phyloP scores from a whole-genome alignment of 2,113 vertebrate species.

The Campylomormyrus tamandua region DNA sequence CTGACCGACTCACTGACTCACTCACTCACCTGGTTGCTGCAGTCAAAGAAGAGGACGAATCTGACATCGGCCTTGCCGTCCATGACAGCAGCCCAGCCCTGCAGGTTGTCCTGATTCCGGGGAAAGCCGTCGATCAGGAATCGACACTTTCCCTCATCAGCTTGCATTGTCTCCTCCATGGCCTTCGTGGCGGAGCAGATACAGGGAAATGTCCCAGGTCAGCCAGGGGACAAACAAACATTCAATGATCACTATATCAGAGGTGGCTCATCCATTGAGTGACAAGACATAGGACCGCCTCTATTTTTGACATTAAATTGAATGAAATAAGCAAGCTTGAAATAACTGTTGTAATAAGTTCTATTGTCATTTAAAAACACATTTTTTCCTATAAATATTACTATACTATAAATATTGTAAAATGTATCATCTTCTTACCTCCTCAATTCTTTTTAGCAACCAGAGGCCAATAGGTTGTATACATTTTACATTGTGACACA shows the following conservation, averaged over 20 bases:
- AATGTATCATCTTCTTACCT: neutral
- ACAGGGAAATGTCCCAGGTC: neutral
- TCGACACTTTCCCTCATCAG: conserved; percentile 74
- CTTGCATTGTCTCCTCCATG: conserved; percentile 77
- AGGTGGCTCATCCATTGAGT: neutral
- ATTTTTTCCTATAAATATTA: neutral
- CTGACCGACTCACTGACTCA: neutral
- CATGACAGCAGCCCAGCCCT: conserved; percentile 87
- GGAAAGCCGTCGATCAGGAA: conserved; percentile 98
- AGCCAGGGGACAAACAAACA: neutral
- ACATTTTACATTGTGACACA: neutral
- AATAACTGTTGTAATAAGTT: neutral
- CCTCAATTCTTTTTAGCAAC: neutral
- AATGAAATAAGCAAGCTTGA: neutral
- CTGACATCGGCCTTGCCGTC: conserved; percentile 83
- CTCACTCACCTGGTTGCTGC: conserved; percentile 75
- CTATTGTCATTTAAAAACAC: neutral
- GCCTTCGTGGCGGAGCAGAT: conserved; percentile 36
- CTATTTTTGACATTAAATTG: neutral
- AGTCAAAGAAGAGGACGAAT: conserved; percentile 97
- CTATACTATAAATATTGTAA: neutral
- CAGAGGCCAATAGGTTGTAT: neutral
- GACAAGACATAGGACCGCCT: neutral
- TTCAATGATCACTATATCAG: neutral
- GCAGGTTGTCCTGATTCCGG: conserved; percentile 92